Percentiles rank a stretch among this genome's conserved stretches.
Evolutionary conservation across 2,888 invertebrate genomes (phyloP).

Genomic region (Subacronicta megacephala): DNA sequence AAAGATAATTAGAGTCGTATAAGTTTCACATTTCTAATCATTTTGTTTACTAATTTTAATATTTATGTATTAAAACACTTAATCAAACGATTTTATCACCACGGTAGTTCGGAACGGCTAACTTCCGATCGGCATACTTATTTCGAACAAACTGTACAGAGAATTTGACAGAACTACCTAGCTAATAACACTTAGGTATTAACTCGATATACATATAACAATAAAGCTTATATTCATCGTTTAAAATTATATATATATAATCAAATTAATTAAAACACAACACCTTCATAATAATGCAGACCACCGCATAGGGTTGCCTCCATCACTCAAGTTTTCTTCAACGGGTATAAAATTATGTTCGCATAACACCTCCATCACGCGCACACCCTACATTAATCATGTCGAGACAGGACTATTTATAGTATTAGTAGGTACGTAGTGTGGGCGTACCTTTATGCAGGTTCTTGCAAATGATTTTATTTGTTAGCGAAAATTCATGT

Average conservation of each 20-base stretch:
- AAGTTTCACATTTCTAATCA: too few species aligned
- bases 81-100: too few species aligned
- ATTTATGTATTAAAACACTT: too few species aligned
- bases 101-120: too few species aligned
- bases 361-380: slow-evolving; percentile 72
- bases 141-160: too few species aligned
- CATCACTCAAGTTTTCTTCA: slow-evolving; percentile 74
- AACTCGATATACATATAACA: too few species aligned
- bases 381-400: slow-evolving; percentile 74
- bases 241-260: background rate
- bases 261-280: slow-evolving; percentile 55
- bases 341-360: slow-evolving; percentile 73
- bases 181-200: too few species aligned
- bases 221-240: too few species aligned
- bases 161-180: too few species aligned
- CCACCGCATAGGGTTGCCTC: slow-evolving; percentile 56
- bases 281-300: slow-evolving; percentile 48
- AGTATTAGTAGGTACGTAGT: slow-evolving; percentile 60
- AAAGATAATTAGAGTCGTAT: too few species aligned
- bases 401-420: slow-evolving; percentile 64
- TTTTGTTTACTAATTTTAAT: too few species aligned
- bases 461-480: slow-evolving; percentile 51
- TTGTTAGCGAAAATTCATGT: slow-evolving; percentile 17
- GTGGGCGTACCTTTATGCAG: slow-evolving; percentile 53
- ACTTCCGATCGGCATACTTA: too few species aligned